Conservation (phyloP, 2,797 vertebrate species). For the Coendou prehensilis region DNA sequence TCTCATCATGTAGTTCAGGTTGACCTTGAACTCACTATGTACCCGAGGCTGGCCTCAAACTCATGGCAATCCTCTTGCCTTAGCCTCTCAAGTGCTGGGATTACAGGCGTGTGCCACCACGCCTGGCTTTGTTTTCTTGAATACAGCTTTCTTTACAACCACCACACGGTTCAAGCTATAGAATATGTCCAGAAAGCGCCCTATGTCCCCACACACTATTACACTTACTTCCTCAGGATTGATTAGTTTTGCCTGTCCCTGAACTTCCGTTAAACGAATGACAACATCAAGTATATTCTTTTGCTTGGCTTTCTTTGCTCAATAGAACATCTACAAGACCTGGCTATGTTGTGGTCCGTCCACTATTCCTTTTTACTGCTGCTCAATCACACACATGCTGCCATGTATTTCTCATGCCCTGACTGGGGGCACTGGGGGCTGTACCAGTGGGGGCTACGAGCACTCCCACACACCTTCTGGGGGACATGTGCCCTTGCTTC, state of each 20-base stretch:
- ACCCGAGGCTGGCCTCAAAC: background rate
- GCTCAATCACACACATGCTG: background rate
- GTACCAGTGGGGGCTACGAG: no score
- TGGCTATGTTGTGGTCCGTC: accelerated
- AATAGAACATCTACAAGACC: background rate
- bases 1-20: background rate
- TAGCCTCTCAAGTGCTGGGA: background rate
- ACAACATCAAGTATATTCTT: no score
- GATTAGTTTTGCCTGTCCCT: background rate
- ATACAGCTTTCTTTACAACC: background rate
- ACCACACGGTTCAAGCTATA: background rate
- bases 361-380: background rate
- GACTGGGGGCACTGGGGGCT: background rate
- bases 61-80: background rate
- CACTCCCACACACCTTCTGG: background rate
- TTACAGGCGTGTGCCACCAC: background rate
- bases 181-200: background rate
- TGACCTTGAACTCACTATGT: background rate
- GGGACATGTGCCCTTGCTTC: background rate
- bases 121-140: background rate
- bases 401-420: background rate
- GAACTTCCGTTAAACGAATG: background rate
- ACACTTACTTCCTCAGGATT: background rate
- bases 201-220: background rate
- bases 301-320: background rate